Conservation (phyloP, 1,140 invertebrate genomes). For the Neotoxoptera formosana region DNA sequence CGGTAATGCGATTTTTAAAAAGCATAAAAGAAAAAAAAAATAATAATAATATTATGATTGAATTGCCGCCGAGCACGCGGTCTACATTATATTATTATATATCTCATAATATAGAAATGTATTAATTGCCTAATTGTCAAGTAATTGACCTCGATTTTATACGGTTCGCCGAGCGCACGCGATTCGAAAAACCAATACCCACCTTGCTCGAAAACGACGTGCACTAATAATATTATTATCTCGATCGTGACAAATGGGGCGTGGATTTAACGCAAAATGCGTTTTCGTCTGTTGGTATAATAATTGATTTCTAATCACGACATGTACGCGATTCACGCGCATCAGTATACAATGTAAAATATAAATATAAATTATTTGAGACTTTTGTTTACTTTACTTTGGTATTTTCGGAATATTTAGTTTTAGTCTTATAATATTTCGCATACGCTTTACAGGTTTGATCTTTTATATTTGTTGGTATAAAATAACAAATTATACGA, state of each 20-base stretch:
- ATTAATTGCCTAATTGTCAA: not conserved
- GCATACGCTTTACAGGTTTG: not conserved
- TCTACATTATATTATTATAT: not conserved
- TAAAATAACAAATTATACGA: no score
- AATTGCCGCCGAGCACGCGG: not conserved
- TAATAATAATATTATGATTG: not conserved
- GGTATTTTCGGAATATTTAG: not conserved
- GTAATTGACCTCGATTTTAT: not conserved
- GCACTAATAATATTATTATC: conserved; percentile 2
- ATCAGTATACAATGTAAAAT: not conserved
- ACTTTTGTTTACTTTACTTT: not conserved
- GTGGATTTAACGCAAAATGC: not conserved
- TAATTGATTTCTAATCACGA: not conserved
- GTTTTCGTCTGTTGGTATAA: not conserved
- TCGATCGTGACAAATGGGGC: not conserved
- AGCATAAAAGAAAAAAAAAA: not conserved
- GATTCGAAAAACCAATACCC: not conserved
- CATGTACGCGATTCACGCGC: not conserved
- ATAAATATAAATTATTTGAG: not conserved
- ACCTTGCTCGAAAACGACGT: not conserved
- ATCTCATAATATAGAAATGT: not conserved
- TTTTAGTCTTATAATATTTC: not conserved
- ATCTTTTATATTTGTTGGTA: not conserved
- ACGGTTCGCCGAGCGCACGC: not conserved
- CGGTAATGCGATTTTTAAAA: not conserved